Base-by-base conservation (phyloP, 1,140 invertebrate species). In the Fopius arisanus region DNA sequence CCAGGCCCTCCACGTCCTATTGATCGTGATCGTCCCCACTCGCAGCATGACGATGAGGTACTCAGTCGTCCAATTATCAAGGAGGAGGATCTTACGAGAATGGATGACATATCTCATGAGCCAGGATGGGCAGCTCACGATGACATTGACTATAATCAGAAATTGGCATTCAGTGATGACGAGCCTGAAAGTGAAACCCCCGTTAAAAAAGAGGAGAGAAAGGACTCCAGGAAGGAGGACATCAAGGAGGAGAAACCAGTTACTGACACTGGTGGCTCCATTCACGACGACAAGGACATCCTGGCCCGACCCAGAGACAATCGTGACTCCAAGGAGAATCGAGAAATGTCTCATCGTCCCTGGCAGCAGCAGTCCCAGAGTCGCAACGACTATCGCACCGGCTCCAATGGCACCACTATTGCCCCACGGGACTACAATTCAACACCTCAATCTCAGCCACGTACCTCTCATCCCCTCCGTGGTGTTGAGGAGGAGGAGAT, bases 91-190 rank as follows among this genome's bases (percentile, higher is more conserved):
- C 90, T 98, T 69, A 95, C 93, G 79, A 93, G 94, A 72, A 94
- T 98, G 91, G 96, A 97, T 87, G 95, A 97, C 81, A 94, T 97
- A 74, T 92, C 94, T 33, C 91, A 94, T 79, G 95, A 96, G 82
- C 93, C 94, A 78, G 95, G 96, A 67, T 98, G 97, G 97, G 94
- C 94, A 26, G 92, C 93, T 75, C 93, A 96, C 75, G 96, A 96
- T 85, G 96, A 97, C 83, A 96, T 98, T 83, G 96, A 98, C 88
- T 98, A 97, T 85, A 96, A 96, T 90, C 95, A 97, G 89, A 97
- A 97, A 88, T 88, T 98, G 76, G 93, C 94, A 73, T 98, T 98
- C 86, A 97, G 96, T 83, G 96, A 98, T 89, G 96, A 97, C 78
- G 96, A 98, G 86, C 82, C 87, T 7, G 90, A 91, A 19, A 74